A percentile compares a stretch with the other conserved stretches of the same genome.
Conservation (phyloP, 2,113 vertebrate species). For the Gadus macrocephalus region DNA sequence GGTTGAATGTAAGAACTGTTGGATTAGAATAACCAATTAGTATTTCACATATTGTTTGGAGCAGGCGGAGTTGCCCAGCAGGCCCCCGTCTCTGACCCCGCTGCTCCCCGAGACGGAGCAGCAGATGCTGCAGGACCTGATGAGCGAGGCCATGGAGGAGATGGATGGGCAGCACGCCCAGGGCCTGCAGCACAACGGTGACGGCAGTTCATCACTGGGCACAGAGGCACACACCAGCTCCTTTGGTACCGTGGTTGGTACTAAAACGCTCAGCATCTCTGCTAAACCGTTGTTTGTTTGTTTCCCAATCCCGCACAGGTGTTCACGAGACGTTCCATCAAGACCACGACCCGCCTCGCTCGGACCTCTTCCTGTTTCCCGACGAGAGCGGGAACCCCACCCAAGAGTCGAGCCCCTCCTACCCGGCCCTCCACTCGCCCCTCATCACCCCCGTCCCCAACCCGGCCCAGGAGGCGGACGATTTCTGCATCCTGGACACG, state of each 20-base stretch:
- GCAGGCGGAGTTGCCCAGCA: constrained; percentile 74
- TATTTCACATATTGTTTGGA: constrained; percentile 12
- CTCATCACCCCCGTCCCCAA: constrained; percentile 75
- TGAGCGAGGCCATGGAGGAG: constrained; percentile 98
- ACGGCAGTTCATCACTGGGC: constrained; percentile 2
- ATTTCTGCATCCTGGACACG: constrained; percentile 96
- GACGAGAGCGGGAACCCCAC: constrained; percentile 89
- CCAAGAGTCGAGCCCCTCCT: constrained; percentile 81
- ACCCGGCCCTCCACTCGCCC: constrained; percentile 77
- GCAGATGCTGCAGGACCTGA: constrained; percentile 90
- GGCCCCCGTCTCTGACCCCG: constrained; percentile 68
- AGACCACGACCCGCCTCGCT: constrained; percentile 79
- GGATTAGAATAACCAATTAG: neutral
- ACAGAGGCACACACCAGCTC: neutral
- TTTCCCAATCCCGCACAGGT: constrained; percentile 61
- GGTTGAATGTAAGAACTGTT: neutral
- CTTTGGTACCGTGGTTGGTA: no score
- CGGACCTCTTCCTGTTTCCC: constrained; percentile 96
- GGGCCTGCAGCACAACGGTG: constrained; percentile 76
- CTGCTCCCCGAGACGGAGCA: constrained; percentile 90
- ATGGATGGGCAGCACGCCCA: constrained; percentile 73
- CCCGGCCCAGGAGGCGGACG: constrained; percentile 80
- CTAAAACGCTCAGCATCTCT: no score
- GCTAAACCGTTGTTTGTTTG: neutral
- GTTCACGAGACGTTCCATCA: constrained; percentile 71